Percentiles rank a stretch among this genome's conserved stretches.
Evolutionary conservation across 2,888 invertebrate genomes (phyloP).

Genomic region (Galerucella calmariensis): DNA sequence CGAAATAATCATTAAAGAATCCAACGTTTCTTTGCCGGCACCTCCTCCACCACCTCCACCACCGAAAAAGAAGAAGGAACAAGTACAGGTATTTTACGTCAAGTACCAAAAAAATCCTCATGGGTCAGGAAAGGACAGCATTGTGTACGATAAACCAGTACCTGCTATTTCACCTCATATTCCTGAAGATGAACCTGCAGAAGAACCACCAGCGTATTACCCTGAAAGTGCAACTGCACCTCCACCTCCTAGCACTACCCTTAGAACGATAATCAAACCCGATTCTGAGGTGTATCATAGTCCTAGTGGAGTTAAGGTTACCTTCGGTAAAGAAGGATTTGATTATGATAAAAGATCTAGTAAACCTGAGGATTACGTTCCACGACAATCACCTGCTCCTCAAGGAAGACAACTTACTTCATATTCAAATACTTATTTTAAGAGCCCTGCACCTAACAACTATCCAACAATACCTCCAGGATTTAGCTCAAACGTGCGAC

Average conservation of each 20-base stretch:
- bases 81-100: slow-evolving; percentile 90
- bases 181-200: slow-evolving; percentile 68
- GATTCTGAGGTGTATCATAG: slow-evolving; percentile 87
- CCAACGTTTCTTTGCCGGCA: slow-evolving; percentile 82
- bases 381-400: slow-evolving; percentile 38
- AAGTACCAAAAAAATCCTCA: slow-evolving; percentile 88
- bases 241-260: slow-evolving; percentile 78
- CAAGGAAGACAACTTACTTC: slow-evolving; percentile 57
- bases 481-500: slow-evolving; percentile 54
- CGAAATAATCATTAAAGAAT: slow-evolving; percentile 91
- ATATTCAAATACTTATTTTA: slow-evolving; percentile 53
- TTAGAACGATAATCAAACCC: slow-evolving; percentile 86
- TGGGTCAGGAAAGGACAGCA: slow-evolving; percentile 75
- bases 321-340: slow-evolving; percentile 78
- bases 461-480: slow-evolving; percentile 45
- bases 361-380: slow-evolving; percentile 64
- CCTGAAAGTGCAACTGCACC: slow-evolving; percentile 58
- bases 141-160: slow-evolving; percentile 83
- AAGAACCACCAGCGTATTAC: slow-evolving; percentile 65
- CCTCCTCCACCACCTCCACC: slow-evolving; percentile 68
- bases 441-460: slow-evolving; percentile 45
- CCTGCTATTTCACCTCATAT: slow-evolving; percentile 80
- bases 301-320: slow-evolving; percentile 83
- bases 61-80: slow-evolving; percentile 77
- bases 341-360: slow-evolving; percentile 65